Conservation (phyloP, 1,140 invertebrate species). For the Zaprionus vittiger region DNA sequence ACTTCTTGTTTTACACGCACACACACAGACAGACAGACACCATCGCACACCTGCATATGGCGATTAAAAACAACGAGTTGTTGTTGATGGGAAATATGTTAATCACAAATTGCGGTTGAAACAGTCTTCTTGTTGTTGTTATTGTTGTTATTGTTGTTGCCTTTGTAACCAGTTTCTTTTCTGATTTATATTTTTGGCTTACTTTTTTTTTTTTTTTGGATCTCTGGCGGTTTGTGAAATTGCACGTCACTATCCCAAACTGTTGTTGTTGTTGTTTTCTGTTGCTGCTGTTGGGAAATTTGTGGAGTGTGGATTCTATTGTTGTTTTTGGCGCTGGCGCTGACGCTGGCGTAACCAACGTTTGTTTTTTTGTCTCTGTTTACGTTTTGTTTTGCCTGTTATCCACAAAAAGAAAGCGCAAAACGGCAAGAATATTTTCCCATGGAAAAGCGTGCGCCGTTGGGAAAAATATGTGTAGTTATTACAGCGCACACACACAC, state of each 20-base stretch:
- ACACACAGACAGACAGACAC: conserved; percentile 34
- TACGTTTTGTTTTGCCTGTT: conserved; percentile 64
- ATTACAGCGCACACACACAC: conserved; percentile 29
- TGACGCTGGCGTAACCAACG: conserved; percentile 6
- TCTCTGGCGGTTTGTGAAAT: conserved; percentile 45
- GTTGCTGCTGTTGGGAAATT: conserved; percentile 37
- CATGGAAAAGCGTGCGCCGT: conserved; percentile 59
- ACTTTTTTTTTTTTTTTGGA: conserved; percentile 43
- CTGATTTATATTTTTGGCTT: conserved; percentile 80
- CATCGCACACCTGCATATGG: conserved; percentile 34
- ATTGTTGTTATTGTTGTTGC: conserved; percentile 1
- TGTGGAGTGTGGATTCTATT: conserved; percentile 48
- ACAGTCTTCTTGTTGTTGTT: conserved; percentile 26
- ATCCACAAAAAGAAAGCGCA: conserved; percentile 75
- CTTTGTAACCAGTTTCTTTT: conserved; percentile 72
- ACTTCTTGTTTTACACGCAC: conserved; percentile 67
- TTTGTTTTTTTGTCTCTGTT: conserved; percentile 42
- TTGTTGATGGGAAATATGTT: conserved; percentile 76
- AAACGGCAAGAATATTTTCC: conserved; percentile 73
- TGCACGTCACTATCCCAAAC: conserved; percentile 50
- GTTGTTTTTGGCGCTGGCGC: conserved; percentile 4
- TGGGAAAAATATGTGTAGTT: conserved; percentile 21
- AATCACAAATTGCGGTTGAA: conserved; percentile 66
- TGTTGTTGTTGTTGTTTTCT: conserved; percentile 16
- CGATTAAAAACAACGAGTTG: conserved; percentile 61